These are phyloP conservation scores for Stegana nigrithorax DNA, from an alignment of 2,888 invertebrate genomes.

Conservation along the genomic window DNA sequence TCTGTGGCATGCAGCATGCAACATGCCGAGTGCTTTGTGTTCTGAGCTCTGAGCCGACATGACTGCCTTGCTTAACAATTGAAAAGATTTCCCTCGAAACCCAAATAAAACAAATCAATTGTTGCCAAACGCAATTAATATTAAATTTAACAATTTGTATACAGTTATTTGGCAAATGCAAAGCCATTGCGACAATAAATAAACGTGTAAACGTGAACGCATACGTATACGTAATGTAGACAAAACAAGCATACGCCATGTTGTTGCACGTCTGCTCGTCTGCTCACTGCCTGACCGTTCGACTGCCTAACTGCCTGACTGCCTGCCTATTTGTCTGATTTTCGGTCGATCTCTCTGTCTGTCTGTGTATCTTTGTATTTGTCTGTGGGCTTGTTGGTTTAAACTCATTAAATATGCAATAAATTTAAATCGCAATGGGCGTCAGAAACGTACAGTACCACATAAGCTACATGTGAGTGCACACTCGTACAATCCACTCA, in stretches of 20 bases:
- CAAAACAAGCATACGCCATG: not conserved
- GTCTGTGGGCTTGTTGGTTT: constrained; percentile 25
- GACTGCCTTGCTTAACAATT: constrained; percentile 29
- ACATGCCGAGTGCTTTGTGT: too few relatives aligned
- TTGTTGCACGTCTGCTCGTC: not conserved
- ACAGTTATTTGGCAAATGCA: not conserved
- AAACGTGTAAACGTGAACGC: not conserved
- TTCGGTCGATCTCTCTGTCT: too few relatives aligned
- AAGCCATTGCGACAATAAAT: constrained; percentile 1
- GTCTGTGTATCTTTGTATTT: not conserved
- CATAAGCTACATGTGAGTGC: not conserved
- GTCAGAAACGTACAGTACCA: not conserved
- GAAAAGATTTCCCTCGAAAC: constrained; percentile 38
- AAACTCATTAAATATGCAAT: constrained; percentile 55
- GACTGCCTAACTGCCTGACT: not conserved
- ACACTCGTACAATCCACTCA: constrained; percentile 13
- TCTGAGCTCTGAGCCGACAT: too few relatives aligned
- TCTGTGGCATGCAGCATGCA: not conserved
- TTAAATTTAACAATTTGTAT: constrained; percentile 39
- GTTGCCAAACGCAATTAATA: constrained; percentile 31
- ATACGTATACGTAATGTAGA: not conserved
- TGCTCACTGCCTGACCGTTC: not conserved
- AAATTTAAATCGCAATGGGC: constrained; percentile 42
- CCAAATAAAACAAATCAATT: constrained; percentile 40
- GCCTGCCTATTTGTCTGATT: not conserved